Conservation (phyloP, 1,140 invertebrate genomes). For the Micrasema longulum region DNA sequence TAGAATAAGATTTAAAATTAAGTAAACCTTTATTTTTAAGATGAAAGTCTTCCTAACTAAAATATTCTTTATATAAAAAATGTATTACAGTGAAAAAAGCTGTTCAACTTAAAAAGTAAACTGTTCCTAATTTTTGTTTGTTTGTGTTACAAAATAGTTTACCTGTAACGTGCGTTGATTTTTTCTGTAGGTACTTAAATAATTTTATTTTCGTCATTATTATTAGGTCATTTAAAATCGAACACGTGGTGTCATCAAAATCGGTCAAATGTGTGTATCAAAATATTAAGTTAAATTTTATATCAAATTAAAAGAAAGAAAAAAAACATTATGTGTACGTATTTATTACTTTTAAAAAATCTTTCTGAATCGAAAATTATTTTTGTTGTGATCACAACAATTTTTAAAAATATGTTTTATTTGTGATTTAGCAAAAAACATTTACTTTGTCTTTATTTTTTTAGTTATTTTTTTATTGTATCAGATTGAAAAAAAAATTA, state of each 20-base stretch:
- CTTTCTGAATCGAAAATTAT: too few relatives aligned
- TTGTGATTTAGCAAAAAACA: too few relatives aligned
- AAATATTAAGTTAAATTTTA: background rate
- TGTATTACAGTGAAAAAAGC: background rate
- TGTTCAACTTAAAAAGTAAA: conserved; percentile 4
- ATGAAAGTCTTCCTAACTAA: conserved; percentile 26
- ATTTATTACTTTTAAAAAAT: too few relatives aligned
- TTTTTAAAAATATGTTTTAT: too few relatives aligned
- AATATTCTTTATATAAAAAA: background rate
- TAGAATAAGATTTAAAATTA: too few relatives aligned
- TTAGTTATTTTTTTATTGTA: background rate
- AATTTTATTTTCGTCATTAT: background rate
- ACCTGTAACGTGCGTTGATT: background rate
- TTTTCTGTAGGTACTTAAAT: background rate
- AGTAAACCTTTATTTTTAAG: conserved; percentile 11
- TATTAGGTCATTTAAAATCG: too few relatives aligned
- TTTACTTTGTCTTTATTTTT: too few relatives aligned
- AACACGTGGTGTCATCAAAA: too few relatives aligned
- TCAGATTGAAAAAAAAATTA: background rate
- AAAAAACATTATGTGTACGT: too few relatives aligned
- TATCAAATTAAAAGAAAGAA: background rate
- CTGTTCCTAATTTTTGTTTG: conserved; percentile 21
- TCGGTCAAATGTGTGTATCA: too few relatives aligned
- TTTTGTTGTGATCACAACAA: too few relatives aligned
- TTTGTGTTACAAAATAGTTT: conserved; percentile 7